A percentile compares a stretch with the other conserved stretches of the same genome.
phyloP scores from a whole-genome alignment of 2,113 vertebrate species.

The Chaetorhynchus papuensis region DNA sequence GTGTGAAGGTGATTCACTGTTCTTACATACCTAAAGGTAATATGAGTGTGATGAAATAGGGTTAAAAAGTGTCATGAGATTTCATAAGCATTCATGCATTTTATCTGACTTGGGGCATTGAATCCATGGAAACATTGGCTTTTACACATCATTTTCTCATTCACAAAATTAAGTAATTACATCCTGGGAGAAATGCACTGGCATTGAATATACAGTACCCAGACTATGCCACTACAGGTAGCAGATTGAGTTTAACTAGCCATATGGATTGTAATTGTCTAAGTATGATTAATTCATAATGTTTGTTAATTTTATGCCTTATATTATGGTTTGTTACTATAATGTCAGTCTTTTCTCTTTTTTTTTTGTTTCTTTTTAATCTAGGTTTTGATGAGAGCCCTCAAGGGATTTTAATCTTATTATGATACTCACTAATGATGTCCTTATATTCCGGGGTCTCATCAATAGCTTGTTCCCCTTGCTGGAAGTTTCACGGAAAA shows the following conservation, averaged over 20 bases:
- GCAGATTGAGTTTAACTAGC: constrained; percentile 98
- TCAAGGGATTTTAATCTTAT: constrained; percentile 84
- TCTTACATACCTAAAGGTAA: not conserved
- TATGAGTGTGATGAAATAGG: not conserved
- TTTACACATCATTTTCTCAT: constrained; percentile 68
- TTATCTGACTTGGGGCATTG: constrained; percentile 24
- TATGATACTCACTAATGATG: constrained; percentile 77
- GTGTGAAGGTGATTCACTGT: not conserved
- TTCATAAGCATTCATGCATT: not conserved
- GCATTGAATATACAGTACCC: constrained; percentile 45
- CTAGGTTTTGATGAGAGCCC: constrained; percentile 75
- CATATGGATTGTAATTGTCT: constrained; percentile 96
- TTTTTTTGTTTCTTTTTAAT: constrained; percentile 42
- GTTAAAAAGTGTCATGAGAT: not conserved
- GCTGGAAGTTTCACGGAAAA: constrained; percentile 77
- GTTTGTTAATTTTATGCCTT: constrained; percentile 95
- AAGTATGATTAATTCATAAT: constrained; percentile 92
- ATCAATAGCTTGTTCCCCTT: constrained; percentile 78
- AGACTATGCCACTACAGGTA: constrained; percentile 72
- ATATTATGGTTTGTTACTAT: constrained; percentile 93
- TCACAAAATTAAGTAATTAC: constrained; percentile 72
- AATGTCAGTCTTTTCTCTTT: constrained; percentile 60
- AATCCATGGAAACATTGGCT: constrained; percentile 44
- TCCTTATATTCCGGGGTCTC: constrained; percentile 79
- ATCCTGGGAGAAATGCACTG: constrained; percentile 37